phyloP scores from a whole-genome alignment of 2,797 vertebrate species.

The Sebastes hubbsi region DNA sequence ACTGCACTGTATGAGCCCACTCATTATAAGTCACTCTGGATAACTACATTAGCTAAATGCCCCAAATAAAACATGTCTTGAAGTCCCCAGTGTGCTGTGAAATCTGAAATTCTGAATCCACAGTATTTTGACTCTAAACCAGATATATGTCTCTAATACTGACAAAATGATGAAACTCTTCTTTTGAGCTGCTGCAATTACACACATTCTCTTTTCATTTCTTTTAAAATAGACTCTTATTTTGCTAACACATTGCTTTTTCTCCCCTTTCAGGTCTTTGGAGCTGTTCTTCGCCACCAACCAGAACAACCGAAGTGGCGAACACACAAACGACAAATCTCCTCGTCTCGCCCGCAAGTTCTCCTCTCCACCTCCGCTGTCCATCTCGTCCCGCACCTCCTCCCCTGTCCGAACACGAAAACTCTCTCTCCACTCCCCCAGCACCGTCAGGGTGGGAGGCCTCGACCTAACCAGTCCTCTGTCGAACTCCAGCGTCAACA shows the following conservation, averaged over 20 bases:
- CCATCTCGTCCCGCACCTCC: slow-evolving; percentile 89
- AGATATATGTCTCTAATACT: not conserved
- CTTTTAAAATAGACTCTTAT: slow-evolving; percentile 6
- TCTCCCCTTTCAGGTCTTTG: slow-evolving; percentile 85
- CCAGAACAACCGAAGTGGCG: slow-evolving; percentile 89
- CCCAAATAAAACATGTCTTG: not conserved
- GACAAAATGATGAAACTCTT: not conserved
- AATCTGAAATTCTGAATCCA: not conserved
- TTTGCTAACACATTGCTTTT: slow-evolving; percentile 18
- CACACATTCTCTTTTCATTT: not conserved
- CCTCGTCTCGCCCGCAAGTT: slow-evolving; percentile 96
- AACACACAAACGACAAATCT: slow-evolving; percentile 90
- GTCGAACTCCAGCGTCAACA: slow-evolving; percentile 78
- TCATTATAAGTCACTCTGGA: slow-evolving; percentile 16
- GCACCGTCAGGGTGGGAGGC: slow-evolving; percentile 87
- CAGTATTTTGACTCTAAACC: slow-evolving; percentile 8
- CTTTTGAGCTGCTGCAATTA: not conserved
- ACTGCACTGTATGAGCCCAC: slow-evolving; percentile 13
- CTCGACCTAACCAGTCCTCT: slow-evolving; percentile 87
- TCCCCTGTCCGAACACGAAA: slow-evolving; percentile 94
- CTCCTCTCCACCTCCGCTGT: slow-evolving; percentile 93
- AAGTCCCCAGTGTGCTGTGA: not conserved
- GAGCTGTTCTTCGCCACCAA: slow-evolving; percentile 96
- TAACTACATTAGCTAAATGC: not conserved
- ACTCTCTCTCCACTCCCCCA: slow-evolving; percentile 92